phyloP scores from a whole-genome alignment of 2,888 invertebrate genomes.

The Brachypalpus laphriformis region DNA sequence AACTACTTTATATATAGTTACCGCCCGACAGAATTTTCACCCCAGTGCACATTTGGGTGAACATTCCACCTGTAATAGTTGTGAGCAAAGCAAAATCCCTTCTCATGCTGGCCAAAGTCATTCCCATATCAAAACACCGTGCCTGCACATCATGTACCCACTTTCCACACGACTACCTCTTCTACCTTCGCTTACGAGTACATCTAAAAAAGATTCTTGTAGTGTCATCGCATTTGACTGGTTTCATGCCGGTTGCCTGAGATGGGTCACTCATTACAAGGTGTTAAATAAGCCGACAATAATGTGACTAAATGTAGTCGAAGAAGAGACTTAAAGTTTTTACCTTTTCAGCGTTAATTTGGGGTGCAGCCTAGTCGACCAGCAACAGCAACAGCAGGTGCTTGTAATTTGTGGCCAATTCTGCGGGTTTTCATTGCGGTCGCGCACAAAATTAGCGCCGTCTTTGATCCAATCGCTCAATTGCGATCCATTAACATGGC shows the following conservation, averaged over 20 bases:
- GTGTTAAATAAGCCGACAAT: slow-evolving; percentile 44
- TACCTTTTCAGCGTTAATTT: slow-evolving; percentile 17
- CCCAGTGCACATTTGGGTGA: slow-evolving; percentile 23
- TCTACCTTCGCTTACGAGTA: not conserved
- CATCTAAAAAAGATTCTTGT: slow-evolving; percentile 20
- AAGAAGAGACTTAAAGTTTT: not conserved
- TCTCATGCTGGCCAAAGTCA: slow-evolving; percentile 30
- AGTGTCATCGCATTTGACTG: slow-evolving; percentile 38
- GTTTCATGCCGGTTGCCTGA: slow-evolving; percentile 37
- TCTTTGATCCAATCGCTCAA: slow-evolving; percentile 40
- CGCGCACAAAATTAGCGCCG: slow-evolving; percentile 42
- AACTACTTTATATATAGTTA: no score
- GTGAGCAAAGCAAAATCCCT: not conserved
- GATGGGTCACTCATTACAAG: slow-evolving; percentile 36
- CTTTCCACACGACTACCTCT: slow-evolving; percentile 22
- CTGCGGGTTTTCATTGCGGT: slow-evolving; percentile 45
- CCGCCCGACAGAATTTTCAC: not conserved
- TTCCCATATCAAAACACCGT: slow-evolving; percentile 25
- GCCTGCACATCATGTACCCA: not conserved
- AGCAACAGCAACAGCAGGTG: slow-evolving; percentile 33
- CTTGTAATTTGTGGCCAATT: slow-evolving; percentile 29
- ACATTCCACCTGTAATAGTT: not conserved
- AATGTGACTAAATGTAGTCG: not conserved
- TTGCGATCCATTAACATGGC: slow-evolving; percentile 34
- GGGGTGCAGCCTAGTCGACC: slow-evolving; percentile 34